Conservation (phyloP, 2,797 vertebrate genomes). For the Picus viridis region DNA sequence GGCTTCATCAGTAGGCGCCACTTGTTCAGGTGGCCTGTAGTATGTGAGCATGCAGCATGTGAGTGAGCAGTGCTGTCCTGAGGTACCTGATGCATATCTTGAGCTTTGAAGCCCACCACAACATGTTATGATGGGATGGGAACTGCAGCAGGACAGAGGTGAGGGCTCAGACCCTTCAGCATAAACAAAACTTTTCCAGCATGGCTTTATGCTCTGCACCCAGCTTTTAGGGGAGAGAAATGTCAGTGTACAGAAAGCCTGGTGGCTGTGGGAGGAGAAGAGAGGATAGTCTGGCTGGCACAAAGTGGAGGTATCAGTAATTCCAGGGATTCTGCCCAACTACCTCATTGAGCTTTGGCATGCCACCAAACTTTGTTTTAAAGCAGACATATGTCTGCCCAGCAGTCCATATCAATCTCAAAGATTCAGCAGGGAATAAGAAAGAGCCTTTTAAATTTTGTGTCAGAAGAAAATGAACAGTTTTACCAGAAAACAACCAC, state of each 20-base stretch:
- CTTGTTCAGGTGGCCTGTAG: too few species aligned
- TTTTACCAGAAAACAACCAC: neutral
- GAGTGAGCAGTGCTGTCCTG: neutral
- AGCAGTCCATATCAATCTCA: slow-evolving; percentile 8
- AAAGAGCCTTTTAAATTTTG: slow-evolving; percentile 14
- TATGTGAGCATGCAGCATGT: too few species aligned
- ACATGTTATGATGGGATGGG: fast-evolving
- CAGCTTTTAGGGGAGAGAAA: neutral
- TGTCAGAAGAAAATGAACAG: slow-evolving; percentile 21
- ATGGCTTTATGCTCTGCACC: neutral
- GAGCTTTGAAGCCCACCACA: neutral
- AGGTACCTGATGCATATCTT: neutral
- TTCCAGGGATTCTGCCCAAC: neutral
- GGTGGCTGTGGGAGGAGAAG: neutral
- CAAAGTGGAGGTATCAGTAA: neutral
- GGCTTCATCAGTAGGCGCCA: too few species aligned
- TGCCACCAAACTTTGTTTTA: slow-evolving; percentile 16
- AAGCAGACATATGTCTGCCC: neutral
- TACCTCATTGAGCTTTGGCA: neutral
- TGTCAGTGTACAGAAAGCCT: neutral
- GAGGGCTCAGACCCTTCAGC: neutral
- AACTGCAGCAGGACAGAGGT: neutral
- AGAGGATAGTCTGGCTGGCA: neutral
- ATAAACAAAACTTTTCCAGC: neutral
- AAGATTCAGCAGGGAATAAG: slow-evolving; percentile 8